Percentiles rank a stretch among this genome's conserved stretches.
These are phyloP conservation scores for Muscicapa comitata DNA, from an alignment of 2,797 vertebrate genomes.

Conservation along the genomic window DNA sequence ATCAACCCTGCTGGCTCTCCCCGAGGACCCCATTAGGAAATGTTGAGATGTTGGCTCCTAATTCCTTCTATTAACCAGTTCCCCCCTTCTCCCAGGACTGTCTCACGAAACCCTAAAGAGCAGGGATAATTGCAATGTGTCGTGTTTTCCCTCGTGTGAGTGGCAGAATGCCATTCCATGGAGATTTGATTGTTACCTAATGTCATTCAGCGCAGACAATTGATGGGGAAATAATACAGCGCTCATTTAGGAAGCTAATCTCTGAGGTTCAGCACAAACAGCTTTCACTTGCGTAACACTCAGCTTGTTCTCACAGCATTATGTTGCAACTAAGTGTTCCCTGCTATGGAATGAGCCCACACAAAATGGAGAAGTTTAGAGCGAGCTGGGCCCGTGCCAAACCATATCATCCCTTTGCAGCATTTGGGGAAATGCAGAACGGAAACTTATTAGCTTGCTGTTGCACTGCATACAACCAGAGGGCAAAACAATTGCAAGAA, in stretches of 20 bases:
- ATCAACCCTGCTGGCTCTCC: not conserved
- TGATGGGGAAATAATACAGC: conserved; percentile 61
- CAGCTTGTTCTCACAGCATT: conserved; percentile 47
- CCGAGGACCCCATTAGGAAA: not conserved
- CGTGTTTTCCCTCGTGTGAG: not conserved
- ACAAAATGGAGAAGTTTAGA: conserved; percentile 68
- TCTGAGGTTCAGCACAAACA: conserved; percentile 66
- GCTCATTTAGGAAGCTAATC: conserved; percentile 70
- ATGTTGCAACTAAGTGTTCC: conserved; percentile 60
- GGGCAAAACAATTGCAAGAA: not conserved
- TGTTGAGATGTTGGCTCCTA: not conserved
- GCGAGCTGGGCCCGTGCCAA: conserved; percentile 50
- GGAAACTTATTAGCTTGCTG: conserved; percentile 55
- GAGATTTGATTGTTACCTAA: conserved; percentile 55
- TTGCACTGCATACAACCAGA: not conserved
- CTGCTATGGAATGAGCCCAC: conserved; percentile 54
- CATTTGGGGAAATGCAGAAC: conserved; percentile 41
- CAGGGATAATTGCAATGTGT: not conserved
- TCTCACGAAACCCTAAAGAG: not conserved
- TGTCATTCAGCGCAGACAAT: conserved; percentile 49
- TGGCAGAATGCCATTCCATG: not conserved
- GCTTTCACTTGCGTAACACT: conserved; percentile 59
- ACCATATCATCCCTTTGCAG: conserved; percentile 61
- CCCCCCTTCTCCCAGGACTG: not conserved
- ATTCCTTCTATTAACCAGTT: not conserved